Percentiles rank a stretch among this genome's conserved stretches.
phyloP scores from a whole-genome alignment of 2,797 vertebrate species.

The Netta rufina region DNA sequence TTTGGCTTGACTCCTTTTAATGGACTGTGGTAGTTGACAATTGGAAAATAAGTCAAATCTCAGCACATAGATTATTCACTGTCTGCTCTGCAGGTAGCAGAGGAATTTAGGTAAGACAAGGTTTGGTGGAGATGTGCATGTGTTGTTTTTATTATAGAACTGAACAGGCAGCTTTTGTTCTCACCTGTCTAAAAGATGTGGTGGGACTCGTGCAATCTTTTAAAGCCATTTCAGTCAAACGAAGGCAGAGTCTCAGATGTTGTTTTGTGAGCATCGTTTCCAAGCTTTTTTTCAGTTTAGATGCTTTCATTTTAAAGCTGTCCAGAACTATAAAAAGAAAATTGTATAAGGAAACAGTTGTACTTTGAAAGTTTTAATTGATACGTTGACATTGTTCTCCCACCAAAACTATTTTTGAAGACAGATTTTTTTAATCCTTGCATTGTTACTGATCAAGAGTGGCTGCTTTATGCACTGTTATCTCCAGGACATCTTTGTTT shows the following conservation, averaged over 20 bases:
- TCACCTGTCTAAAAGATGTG: not conserved
- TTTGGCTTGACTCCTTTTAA: not conserved
- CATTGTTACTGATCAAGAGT: not conserved
- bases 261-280: not conserved
- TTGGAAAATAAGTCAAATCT: not conserved
- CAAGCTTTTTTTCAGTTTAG: not conserved
- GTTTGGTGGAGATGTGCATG: not conserved
- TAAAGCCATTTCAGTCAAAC: not conserved
- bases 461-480: not conserved
- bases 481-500: not conserved
- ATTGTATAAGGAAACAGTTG: not conserved
- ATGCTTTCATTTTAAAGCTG: not conserved
- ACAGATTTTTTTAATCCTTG: not conserved
- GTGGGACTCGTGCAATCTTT: not conserved
- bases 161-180: not conserved
- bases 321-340: not conserved
- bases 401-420: not conserved
- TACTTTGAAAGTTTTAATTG: not conserved
- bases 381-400: not conserved
- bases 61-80: not conserved
- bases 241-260: not conserved
- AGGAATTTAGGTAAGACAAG: not conserved
- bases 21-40: not conserved
- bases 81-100: not conserved
- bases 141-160: not conserved